A percentile compares a stretch with the other conserved stretches of the same genome.
These are phyloP conservation scores for Tichodroma muraria DNA, from an alignment of 2,113 vertebrate genomes.

Conservation along the genomic window DNA sequence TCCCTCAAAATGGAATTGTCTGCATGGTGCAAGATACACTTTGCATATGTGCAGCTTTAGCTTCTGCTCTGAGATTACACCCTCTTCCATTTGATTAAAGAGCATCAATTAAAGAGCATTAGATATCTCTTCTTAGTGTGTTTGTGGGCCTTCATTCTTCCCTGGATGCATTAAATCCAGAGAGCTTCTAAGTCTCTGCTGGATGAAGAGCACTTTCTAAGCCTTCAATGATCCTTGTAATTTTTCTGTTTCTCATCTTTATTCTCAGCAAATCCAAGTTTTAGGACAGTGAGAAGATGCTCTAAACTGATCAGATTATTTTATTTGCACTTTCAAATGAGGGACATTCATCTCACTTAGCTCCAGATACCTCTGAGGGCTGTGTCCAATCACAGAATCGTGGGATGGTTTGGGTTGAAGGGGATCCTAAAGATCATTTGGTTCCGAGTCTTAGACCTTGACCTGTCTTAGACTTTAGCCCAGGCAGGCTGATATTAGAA, in stretches of 20 bases:
- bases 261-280: not conserved
- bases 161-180: not conserved
- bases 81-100: not conserved
- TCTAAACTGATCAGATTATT: not conserved
- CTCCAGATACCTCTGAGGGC: not conserved
- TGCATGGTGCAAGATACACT: not conserved
- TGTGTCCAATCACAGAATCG: not conserved
- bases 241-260: not conserved
- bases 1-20: not conserved
- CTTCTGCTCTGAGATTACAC: not conserved
- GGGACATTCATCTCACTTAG: not conserved
- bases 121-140: not conserved
- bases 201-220: not conserved
- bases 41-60: not conserved
- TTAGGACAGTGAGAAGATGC: not conserved
- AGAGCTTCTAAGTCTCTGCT: not conserved
- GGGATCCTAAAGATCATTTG: not conserved
- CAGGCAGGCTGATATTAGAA: not conserved
- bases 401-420: not conserved
- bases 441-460: not conserved
- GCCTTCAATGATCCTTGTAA: not conserved
- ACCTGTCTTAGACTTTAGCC: not conserved
- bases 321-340: not conserved
- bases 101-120: not conserved
- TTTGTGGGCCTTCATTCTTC: not conserved